A percentile compares a stretch with the other conserved stretches of the same genome.
Conservation (phyloP, 2,113 vertebrate species). For the Chlorodrepanis virens region DNA sequence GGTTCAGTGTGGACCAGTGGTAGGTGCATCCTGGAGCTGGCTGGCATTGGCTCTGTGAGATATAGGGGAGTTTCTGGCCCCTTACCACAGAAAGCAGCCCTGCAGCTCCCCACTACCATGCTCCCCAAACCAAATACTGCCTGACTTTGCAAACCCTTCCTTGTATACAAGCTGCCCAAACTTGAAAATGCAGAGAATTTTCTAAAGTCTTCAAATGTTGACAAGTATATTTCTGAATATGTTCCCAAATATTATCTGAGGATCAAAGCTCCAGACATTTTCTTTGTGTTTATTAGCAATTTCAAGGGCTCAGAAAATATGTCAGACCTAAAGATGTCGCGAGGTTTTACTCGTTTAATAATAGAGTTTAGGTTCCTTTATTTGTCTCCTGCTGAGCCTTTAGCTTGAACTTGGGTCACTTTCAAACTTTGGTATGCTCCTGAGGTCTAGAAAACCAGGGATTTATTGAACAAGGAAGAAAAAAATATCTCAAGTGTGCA, state of each 20-base stretch:
- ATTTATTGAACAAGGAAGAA: constrained; percentile 50
- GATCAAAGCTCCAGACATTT: not conserved
- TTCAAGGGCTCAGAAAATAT: constrained; percentile 40
- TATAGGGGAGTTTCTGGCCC: not conserved
- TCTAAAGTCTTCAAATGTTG: not conserved
- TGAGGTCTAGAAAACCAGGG: constrained; percentile 16
- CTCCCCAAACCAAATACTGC: not conserved
- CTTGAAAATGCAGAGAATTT: not conserved
- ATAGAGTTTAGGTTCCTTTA: constrained; percentile 37
- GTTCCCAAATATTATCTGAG: not conserved
- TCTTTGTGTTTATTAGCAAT: not conserved
- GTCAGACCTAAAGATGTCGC: not conserved
- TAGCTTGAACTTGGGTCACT: constrained; percentile 50
- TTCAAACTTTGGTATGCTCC: constrained; percentile 30
- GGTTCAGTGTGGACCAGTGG: fast-evolving
- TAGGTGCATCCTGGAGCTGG: fast-evolving
- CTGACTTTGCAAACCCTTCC: not conserved
- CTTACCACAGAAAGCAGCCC: not conserved
- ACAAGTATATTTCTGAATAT: not conserved
- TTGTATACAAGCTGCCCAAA: not conserved
- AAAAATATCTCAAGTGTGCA: constrained; percentile 23
- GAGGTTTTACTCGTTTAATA: constrained; percentile 39
- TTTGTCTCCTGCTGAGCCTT: constrained; percentile 55
- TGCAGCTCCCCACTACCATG: not conserved
- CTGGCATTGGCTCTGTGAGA: not conserved